phyloP scores from a whole-genome alignment of 2,888 invertebrate genomes.

The Drosophila trichaetosa region DNA sequence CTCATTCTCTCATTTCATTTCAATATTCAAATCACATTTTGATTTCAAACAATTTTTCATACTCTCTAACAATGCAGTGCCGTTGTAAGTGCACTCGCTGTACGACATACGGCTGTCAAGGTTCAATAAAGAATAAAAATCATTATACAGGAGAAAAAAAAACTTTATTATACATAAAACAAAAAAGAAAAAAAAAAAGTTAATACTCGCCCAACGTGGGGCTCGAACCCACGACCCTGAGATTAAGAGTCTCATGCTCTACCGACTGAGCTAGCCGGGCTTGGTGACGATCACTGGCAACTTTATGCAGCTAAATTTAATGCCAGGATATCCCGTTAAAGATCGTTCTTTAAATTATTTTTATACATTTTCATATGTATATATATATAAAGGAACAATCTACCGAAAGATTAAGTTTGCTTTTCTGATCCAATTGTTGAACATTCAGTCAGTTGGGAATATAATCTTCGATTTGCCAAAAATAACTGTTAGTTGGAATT shows the following conservation, averaged over 20 bases:
- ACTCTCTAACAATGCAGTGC: slow-evolving; percentile 36
- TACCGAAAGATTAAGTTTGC: too few species aligned
- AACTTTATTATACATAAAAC: background rate
- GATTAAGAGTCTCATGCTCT: slow-evolving; percentile 81
- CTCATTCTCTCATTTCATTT: slow-evolving; percentile 35
- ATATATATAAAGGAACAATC: background rate
- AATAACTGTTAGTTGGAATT: background rate
- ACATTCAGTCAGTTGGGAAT: too few species aligned
- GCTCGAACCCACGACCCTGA: slow-evolving; percentile 79
- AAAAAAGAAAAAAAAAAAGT: slow-evolving; percentile 3
- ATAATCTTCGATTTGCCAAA: background rate
- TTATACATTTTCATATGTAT: background rate
- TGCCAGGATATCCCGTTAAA: slow-evolving; percentile 9
- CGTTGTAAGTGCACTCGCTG: slow-evolving; percentile 40
- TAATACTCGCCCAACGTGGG: slow-evolving; percentile 69
- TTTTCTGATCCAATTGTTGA: too few species aligned
- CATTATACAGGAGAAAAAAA: background rate
- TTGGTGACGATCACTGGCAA: background rate
- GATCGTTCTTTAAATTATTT: background rate
- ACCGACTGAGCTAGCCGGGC: slow-evolving; percentile 79
- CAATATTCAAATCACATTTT: slow-evolving; percentile 32
- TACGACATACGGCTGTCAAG: slow-evolving; percentile 17
- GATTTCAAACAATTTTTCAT: slow-evolving; percentile 24
- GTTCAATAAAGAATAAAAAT: slow-evolving; percentile 1
- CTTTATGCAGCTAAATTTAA: background rate